Evolutionary conservation across 2,797 vertebrate species (phyloP), one percentile per base, ranked within the genome.

Genomic region (Poecilia picta): DNA sequence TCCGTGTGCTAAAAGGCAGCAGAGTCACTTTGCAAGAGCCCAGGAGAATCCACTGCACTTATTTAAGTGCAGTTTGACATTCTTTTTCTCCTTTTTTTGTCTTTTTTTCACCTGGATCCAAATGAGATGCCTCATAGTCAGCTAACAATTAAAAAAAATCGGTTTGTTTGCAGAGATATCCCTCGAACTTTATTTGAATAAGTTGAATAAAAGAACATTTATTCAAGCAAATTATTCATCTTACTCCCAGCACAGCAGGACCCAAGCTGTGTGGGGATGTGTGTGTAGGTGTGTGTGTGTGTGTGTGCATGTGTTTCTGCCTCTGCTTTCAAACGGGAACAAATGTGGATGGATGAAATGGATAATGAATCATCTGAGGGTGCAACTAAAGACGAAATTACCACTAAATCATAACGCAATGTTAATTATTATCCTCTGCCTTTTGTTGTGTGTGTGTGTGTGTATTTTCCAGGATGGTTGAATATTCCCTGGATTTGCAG

Each of bases 401-500:
- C 46, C 70, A n/a, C 20, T 25, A 18, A 36, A 47, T 15, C 13
- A 8, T 81, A 57, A 76, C 20, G 20, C 0, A 2, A 8, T 45
- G 3, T 0, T 11, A 13, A 49, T 83, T 57, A 82, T 28, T n/a
- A 74, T 45, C 4, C 28, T 47, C 78, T 45, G 20, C 12, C 72
- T 25, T 53, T 0, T 82, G 55, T 79, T 79, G 41, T 76, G 4
- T 80, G 45, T 46, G 12, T 45, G 45, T 45, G 8, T 82, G 4
- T 81, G 8, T 81, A 1, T 89, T 77, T 87, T 81, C 28, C 93
- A 99, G 98, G 92, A 98, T 99, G 96, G 95, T 99, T 16, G 98
- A 99, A 84, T 99, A 99, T 87, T 99, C 98, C 0, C 93, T 99
- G 95, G 98, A 99, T 89, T 96, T 99, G 75, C 98, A 99, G 92